Base-by-base conservation (phyloP, 2,113 vertebrate genomes). In the Charina bottae region DNA sequence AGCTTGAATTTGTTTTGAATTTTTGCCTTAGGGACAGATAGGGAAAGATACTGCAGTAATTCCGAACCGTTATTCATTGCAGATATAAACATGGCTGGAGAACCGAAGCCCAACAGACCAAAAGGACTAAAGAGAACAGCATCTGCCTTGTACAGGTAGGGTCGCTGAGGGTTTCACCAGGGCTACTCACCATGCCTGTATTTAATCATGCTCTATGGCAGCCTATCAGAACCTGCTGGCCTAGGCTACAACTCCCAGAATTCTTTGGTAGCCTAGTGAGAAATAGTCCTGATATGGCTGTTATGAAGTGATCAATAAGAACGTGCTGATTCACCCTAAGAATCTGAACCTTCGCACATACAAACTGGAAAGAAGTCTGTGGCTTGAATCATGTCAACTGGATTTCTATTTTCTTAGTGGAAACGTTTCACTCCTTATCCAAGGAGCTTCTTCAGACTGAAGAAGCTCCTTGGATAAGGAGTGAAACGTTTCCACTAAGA, bases 21-120 rank as follows among this genome's bases (percentile, higher is more conserved):
- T 23, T 58, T 17, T 23, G 37, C n/a, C 23, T 86, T 24, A 86
- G 23, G 58, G 28, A 64, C 9, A 46, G 26, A 37, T 83, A 58
- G 62, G 23, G 21, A 53, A 83, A 13, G 17, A n/a, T 11, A 60
- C 72, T 0, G 0, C 15, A 88, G 91, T 92, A 46, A 94, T 94
- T 90, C 91, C 93, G 64, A 0, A 0, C 96, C 72, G 91, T 95
- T 28, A 17, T 85, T 96, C 68, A 28, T 95, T 92, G 89, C 97
- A 99, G 99, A 99, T 95, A 98, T 99, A 96, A 99, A 99, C 97
- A 99, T 99, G 99, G 99, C 99, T 0, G 99, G 99, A 93, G 99
- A 99, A 92, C 98, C 99, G 33, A 99, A 98, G 91, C 98, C 99
- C 24, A 98, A 97, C 95, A 98, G 98, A 97, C 97, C 98, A 53